phyloP scores from a whole-genome alignment of 2,113 vertebrate genomes.

The Salvator merianae region DNA sequence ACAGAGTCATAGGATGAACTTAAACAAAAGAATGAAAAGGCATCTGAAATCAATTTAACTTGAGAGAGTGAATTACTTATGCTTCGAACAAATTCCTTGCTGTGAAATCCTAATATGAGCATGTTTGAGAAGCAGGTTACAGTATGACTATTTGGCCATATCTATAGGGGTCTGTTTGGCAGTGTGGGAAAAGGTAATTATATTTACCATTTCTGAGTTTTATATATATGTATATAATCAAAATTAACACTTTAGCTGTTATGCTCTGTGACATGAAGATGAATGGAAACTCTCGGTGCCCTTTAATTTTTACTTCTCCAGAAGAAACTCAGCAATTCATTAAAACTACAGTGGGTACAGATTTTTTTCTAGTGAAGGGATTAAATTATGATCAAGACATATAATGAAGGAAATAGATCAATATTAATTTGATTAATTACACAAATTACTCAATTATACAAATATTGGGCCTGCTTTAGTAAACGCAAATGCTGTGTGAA shows the following conservation, averaged over 20 bases:
- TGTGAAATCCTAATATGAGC: not conserved
- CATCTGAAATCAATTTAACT: slow-evolving; percentile 16
- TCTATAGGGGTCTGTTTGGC: not conserved
- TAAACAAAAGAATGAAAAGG: not conserved
- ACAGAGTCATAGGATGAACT: not conserved
- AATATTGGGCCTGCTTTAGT: too few relatives aligned
- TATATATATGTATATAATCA: not conserved
- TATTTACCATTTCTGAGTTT: not conserved
- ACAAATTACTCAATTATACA: too few relatives aligned
- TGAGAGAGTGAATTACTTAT: not conserved
- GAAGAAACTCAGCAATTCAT: not conserved
- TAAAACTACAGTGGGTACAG: not conserved
- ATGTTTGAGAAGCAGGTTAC: not conserved
- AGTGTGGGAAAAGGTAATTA: not conserved
- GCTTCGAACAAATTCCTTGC: not conserved
- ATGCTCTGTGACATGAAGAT: not conserved
- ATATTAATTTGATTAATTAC: too few relatives aligned
- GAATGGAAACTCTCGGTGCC: not conserved
- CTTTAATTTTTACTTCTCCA: not conserved
- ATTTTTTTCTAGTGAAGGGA: too few relatives aligned
- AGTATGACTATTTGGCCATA: not conserved
- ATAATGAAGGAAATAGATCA: too few relatives aligned
- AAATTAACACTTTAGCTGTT: not conserved
- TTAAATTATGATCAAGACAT: too few relatives aligned
- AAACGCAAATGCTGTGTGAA: too few relatives aligned